Conservation (phyloP, 2,888 invertebrate species). For the Euplagia quadripunctaria region DNA sequence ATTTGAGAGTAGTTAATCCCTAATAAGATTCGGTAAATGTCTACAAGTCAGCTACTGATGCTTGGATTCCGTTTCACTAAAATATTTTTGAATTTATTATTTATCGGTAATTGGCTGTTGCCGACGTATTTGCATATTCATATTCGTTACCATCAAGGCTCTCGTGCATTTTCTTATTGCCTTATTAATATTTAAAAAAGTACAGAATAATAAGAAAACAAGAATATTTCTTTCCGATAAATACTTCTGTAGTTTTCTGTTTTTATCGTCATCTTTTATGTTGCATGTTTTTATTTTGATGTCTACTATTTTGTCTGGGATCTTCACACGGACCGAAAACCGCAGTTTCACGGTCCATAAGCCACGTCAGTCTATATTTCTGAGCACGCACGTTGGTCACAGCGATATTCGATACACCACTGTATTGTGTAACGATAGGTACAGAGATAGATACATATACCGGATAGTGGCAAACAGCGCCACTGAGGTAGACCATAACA, state of each 20-base stretch:
- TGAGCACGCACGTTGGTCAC: constrained; percentile 58
- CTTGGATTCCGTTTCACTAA: neutral
- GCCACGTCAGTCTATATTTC: constrained; percentile 68
- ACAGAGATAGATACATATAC: constrained; percentile 65
- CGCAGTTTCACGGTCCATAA: constrained; percentile 77
- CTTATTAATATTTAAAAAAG: constrained; percentile 36
- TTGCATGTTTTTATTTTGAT: constrained; percentile 17
- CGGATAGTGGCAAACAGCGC: constrained; percentile 68
- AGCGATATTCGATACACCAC: constrained; percentile 72
- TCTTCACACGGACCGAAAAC: constrained; percentile 57
- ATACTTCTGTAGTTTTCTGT: no score
- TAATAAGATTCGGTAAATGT: neutral
- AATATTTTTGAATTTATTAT: neutral
- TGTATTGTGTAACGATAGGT: constrained; percentile 62
- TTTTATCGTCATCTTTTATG: neutral
- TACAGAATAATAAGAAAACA: constrained; percentile 31
- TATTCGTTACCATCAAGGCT: neutral
- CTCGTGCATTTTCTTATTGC: constrained; percentile 23
- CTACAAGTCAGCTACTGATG: neutral
- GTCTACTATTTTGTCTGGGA: constrained; percentile 34
- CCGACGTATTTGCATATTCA: neutral
- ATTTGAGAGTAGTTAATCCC: neutral
- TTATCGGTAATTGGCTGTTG: neutral
- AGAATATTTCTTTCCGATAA: neutral
- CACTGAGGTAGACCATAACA: constrained; percentile 76